Conservation (phyloP, 2,888 invertebrate genomes). For the Frankliniella intonsa region DNA sequence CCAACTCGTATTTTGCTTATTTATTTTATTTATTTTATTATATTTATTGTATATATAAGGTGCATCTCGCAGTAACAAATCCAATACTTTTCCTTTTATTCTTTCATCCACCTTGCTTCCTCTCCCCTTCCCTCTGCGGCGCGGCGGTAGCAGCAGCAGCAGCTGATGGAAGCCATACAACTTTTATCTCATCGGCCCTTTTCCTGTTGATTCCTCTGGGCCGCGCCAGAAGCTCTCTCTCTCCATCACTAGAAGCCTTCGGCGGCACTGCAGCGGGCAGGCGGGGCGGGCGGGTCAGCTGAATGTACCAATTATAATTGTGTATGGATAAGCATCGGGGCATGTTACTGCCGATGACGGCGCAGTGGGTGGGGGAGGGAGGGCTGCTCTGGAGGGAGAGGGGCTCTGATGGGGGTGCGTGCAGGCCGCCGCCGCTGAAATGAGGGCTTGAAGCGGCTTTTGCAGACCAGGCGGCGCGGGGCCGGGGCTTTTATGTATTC, state of each 20-base stretch:
- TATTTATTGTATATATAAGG: not conserved
- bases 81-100: not conserved
- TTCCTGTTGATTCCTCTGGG: not conserved
- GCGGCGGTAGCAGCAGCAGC: not conserved
- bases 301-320: conserved; percentile 22
- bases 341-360: no score
- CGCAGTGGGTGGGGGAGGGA: not conserved
- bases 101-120: not conserved
- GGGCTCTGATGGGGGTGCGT: no score
- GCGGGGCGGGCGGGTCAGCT: not conserved
- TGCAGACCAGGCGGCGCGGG: no score
- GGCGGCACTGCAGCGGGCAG: no score
- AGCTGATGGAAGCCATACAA: conserved; percentile 9
- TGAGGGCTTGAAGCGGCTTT: no score
- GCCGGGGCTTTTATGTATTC: no score
- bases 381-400: not conserved
- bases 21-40: no score
- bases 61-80: not conserved
- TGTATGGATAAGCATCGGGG: conserved; percentile 24
- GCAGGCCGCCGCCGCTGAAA: no score
- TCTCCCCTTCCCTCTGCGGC: not conserved
- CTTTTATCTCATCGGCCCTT: conserved; percentile 1
- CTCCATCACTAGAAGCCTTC: no score
- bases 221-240: not conserved
- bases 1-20: no score